Evolutionary conservation across 64 coral and sea anemone genomes (phyloP).

Genomic region (Exaiptasia diaphana): DNA sequence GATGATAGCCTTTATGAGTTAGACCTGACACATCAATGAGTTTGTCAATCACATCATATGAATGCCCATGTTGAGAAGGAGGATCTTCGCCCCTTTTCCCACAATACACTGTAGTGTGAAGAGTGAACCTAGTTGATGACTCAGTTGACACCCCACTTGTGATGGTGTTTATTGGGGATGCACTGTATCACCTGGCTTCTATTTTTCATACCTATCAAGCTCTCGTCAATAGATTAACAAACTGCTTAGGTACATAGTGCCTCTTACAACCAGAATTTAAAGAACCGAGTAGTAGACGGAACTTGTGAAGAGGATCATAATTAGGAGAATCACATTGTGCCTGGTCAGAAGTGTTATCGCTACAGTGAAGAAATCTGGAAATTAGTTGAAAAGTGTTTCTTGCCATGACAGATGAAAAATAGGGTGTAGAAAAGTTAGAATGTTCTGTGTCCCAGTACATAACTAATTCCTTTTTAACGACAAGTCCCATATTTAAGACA

Average conservation of each 20-base stretch:
- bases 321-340: not conserved
- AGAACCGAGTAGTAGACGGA: not conserved
- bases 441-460: not conserved
- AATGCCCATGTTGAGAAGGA: slow-evolving; percentile 37
- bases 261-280: not conserved
- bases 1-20: slow-evolving; percentile 29
- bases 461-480: too few relatives aligned
- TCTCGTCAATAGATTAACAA: slow-evolving; percentile 50
- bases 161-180: slow-evolving; percentile 65
- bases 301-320: not conserved
- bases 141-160: slow-evolving; percentile 43
- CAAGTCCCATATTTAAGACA: too few relatives aligned
- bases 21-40: slow-evolving; percentile 2
- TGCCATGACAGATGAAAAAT: not conserved
- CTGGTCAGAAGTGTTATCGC: not conserved
- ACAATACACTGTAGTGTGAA: slow-evolving; percentile 38
- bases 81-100: slow-evolving; percentile 13
- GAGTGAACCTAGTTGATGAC: slow-evolving; percentile 4
- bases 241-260: slow-evolving; percentile 1
- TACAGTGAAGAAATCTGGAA: not conserved
- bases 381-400: not conserved
- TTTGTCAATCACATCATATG: slow-evolving; percentile 20
- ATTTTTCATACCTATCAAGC: slow-evolving; percentile 49
- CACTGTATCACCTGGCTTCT: slow-evolving; percentile 38
- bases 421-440: not conserved